Percentiles rank a stretch among this genome's conserved stretches.
Evolutionary conservation across 2,888 invertebrate species (phyloP).

Genomic region (Agriopis marginaria): DNA sequence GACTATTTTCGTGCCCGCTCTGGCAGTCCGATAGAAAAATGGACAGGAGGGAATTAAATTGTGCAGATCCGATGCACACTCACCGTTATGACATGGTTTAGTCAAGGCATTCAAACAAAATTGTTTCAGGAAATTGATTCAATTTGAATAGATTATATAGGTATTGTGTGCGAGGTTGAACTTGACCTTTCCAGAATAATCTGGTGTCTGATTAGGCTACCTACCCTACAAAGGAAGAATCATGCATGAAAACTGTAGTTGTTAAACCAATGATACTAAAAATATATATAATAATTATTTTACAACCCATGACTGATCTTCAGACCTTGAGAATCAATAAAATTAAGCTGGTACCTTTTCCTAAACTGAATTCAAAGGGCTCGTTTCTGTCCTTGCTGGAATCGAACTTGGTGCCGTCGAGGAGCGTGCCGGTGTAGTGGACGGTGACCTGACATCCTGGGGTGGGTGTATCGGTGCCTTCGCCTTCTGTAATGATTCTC

Average conservation of each 20-base stretch:
- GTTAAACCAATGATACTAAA: too few species aligned
- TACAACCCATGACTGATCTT: too few species aligned
- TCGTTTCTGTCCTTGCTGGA: constrained; percentile 94
- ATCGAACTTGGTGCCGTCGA: constrained; percentile 96
- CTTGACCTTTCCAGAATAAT: constrained; percentile 21
- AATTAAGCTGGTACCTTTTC: constrained; percentile 87
- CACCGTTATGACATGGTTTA: too few species aligned
- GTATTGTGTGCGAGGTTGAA: constrained; percentile 4
- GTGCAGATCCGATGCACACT: too few species aligned
- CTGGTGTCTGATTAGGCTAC: not conserved
- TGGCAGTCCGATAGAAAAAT: too few species aligned
- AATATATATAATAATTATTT: too few species aligned
- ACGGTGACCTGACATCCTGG: constrained; percentile 90
- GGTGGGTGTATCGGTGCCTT: constrained; percentile 90
- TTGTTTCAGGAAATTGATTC: not conserved
- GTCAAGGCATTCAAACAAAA: too few species aligned
- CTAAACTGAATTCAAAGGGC: constrained; percentile 95
- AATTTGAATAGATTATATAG: not conserved
- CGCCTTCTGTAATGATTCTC: constrained; percentile 91
- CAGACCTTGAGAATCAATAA: not conserved
- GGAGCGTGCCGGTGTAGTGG: constrained; percentile 96
- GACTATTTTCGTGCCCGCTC: too few species aligned
- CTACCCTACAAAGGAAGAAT: not conserved
- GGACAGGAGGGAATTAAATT: too few species aligned
- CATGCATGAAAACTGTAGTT: too few species aligned